phyloP scores from a whole-genome alignment of 1,140 invertebrate species.

The Anoplolepis gracilipes region DNA sequence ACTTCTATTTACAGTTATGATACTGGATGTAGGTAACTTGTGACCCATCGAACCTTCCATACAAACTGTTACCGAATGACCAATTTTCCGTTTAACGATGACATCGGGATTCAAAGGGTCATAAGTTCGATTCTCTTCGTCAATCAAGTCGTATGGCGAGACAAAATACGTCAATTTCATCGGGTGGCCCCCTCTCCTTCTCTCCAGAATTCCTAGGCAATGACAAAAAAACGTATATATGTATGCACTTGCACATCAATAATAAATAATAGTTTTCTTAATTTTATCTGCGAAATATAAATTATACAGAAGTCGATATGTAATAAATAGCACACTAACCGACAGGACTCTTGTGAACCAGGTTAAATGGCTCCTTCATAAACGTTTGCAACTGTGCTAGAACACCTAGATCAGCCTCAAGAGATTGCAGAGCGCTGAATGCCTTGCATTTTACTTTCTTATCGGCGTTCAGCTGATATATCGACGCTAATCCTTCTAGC shows the following conservation, averaged over 20 bases:
- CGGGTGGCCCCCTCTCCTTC: constrained; percentile 93
- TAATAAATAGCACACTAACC: constrained; percentile 86
- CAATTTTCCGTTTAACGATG: constrained; percentile 90
- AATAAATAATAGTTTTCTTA: neutral
- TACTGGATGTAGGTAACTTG: constrained; percentile 93
- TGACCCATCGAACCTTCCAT: constrained; percentile 95
- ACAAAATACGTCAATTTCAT: constrained; percentile 98
- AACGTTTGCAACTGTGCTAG: constrained; percentile 93
- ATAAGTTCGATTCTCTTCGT: constrained; percentile 90
- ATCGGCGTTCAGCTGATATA: constrained; percentile 97
- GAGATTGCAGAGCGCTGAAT: constrained; percentile 95
- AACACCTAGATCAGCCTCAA: constrained; percentile 96
- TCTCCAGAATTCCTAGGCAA: constrained; percentile 88
- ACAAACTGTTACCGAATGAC: constrained; percentile 95
- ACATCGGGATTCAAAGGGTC: constrained; percentile 91
- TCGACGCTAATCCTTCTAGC: constrained; percentile 95
- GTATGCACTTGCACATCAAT: neutral
- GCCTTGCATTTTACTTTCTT: constrained; percentile 98
- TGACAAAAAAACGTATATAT: neutral
- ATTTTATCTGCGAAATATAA: neutral
- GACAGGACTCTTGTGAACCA: constrained; percentile 96
- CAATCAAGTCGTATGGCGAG: constrained; percentile 96
- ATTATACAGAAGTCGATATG: neutral
- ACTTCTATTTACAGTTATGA: constrained; percentile 92
- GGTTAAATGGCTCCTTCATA: constrained; percentile 93